phyloP scores from a whole-genome alignment of 1,140 invertebrate species.

The Gryon sp. region DNA sequence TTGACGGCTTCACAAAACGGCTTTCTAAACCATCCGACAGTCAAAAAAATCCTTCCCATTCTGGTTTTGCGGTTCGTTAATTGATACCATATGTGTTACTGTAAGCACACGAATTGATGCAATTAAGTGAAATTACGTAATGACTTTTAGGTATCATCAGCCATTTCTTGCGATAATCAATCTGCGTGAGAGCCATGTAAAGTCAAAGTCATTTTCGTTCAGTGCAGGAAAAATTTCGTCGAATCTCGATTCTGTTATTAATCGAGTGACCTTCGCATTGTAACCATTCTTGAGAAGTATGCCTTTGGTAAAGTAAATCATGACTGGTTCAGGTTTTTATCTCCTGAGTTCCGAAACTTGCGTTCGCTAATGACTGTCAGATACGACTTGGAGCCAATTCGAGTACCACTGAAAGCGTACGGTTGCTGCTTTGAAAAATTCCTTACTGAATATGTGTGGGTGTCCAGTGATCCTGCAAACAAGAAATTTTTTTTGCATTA shows the following conservation, averaged over 20 bases:
- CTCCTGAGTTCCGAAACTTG: slow-evolving; percentile 70
- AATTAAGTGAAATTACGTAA: slow-evolving; percentile 30
- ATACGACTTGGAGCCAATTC: slow-evolving; percentile 63
- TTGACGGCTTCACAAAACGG: not conserved
- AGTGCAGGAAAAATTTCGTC: slow-evolving; percentile 37
- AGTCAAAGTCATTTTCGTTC: slow-evolving; percentile 11
- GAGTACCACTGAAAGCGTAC: slow-evolving; percentile 57
- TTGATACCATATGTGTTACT: slow-evolving; percentile 16
- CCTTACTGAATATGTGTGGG: slow-evolving; percentile 22
- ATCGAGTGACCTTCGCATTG: slow-evolving; percentile 76
- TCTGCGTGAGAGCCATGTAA: slow-evolving; percentile 1
- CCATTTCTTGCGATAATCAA: not conserved
- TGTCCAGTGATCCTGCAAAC: slow-evolving; percentile 20
- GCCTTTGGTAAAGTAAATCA: slow-evolving; percentile 70
- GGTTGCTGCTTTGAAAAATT: slow-evolving; percentile 56
- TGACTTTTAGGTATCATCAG: not conserved
- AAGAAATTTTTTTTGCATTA: slow-evolving; percentile 1
- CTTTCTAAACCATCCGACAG: slow-evolving; percentile 31
- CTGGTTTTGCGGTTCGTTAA: not conserved
- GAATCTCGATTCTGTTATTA: slow-evolving; percentile 68
- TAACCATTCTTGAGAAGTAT: slow-evolving; percentile 72
- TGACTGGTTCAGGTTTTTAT: slow-evolving; percentile 71
- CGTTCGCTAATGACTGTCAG: slow-evolving; percentile 74
- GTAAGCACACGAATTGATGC: slow-evolving; percentile 17
- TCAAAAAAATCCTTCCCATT: slow-evolving; percentile 1